These are phyloP conservation scores for Albula glossodonta DNA, from an alignment of 2,113 vertebrate genomes.

Conservation along the genomic window DNA sequence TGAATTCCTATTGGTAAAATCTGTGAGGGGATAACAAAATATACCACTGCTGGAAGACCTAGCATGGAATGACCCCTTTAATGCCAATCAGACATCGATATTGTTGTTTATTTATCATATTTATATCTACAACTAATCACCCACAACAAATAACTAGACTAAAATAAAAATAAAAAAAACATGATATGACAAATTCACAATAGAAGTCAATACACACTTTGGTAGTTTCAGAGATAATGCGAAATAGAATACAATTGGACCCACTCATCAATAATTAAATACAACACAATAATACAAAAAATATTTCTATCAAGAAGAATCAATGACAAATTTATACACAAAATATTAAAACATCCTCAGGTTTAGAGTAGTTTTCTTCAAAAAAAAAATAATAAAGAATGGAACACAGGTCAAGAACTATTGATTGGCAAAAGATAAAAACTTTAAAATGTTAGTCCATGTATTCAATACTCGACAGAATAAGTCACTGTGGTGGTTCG, in stretches of 20 bases:
- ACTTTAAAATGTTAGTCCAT: conserved; percentile 20
- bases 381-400: conserved; percentile 58
- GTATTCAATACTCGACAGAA: not conserved
- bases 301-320: conserved; percentile 38
- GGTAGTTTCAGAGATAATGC: not conserved
- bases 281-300: conserved; percentile 58
- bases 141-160: not conserved
- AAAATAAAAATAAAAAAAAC: not conserved
- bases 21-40: not conserved
- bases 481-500: not conserved
- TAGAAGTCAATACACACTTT: conserved; percentile 2
- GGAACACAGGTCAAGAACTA: conserved; percentile 60
- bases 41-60: not conserved
- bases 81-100: not conserved
- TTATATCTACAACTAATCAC: not conserved
- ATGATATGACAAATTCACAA: not conserved
- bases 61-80: not conserved
- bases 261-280: conserved; percentile 35
- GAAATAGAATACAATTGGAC: conserved; percentile 7
- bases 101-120: not conserved
- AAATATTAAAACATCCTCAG: conserved; percentile 58
- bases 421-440: conserved; percentile 39
- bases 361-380: conserved; percentile 43
- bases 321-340: conserved; percentile 54
- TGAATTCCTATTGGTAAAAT: not conserved